Evolutionary conservation across 2,113 vertebrate genomes (phyloP).

Genomic region (Gavialis gangeticus): DNA sequence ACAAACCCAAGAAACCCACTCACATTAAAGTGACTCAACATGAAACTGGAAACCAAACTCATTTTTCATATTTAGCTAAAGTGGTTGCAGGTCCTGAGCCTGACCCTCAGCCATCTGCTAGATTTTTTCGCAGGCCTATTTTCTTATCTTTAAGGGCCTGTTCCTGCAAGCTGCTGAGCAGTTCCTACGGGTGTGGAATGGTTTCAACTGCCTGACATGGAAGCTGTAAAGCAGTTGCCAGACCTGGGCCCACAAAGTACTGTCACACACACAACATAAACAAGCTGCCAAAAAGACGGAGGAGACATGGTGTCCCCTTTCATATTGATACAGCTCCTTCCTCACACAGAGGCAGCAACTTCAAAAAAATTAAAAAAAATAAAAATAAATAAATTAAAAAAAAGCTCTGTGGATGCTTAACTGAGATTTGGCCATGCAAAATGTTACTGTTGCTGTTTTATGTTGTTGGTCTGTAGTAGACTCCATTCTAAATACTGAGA

Average conservation of each 20-base stretch:
- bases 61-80: background rate
- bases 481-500: background rate
- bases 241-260: background rate
- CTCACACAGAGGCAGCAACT: no score
- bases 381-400: no score
- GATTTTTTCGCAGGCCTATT: conserved; percentile 56
- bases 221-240: background rate
- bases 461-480: background rate
- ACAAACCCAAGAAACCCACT: background rate
- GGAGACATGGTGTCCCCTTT: background rate
- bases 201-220: background rate
- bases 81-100: conserved; percentile 43
- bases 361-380: no score
- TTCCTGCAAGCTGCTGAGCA: background rate
- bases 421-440: background rate
- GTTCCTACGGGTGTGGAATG: background rate
- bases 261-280: background rate
- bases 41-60: conserved; percentile 3
- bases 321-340: no score
- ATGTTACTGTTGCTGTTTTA: background rate
- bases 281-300: background rate
- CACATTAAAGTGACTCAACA: conserved; percentile 30
- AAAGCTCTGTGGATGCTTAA: no score
- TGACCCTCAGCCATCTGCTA: conserved; percentile 64
- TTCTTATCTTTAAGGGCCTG: background rate